phyloP scores from a whole-genome alignment of 2,797 vertebrate species.

The Pseudochromis fuscus region DNA sequence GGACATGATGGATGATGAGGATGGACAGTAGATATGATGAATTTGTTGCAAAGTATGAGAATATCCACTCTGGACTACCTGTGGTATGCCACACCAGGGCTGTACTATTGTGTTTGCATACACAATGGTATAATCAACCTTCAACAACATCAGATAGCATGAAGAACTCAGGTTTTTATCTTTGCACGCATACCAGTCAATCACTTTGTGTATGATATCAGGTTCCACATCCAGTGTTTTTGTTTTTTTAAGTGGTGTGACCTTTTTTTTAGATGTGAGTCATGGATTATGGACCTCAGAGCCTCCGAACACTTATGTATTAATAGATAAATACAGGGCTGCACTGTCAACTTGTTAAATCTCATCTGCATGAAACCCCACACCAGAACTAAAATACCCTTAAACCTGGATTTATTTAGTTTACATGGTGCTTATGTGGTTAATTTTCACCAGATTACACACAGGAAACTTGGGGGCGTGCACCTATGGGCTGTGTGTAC shows the following conservation, averaged over 20 bases:
- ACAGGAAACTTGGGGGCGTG: no score
- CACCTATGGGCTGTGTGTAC: no score
- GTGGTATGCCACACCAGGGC: neutral
- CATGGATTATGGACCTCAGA: neutral
- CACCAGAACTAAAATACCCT: neutral
- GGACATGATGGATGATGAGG: no score
- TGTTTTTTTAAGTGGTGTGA: neutral
- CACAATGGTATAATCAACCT: constrained; percentile 3
- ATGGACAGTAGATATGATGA: no score
- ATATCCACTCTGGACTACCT: no score
- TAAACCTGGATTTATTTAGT: no score
- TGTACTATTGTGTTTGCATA: neutral
- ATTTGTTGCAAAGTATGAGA: no score
- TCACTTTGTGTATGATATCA: neutral
- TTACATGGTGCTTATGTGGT: no score
- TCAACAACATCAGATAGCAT: neutral
- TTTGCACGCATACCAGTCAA: neutral
- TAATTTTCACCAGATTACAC: no score
- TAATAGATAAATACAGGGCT: constrained; percentile 1
- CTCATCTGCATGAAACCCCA: neutral
- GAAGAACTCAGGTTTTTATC: neutral
- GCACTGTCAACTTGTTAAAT: neutral
- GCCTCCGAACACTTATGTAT: neutral
- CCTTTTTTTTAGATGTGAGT: constrained; percentile 8
- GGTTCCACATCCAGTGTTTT: neutral